A percentile compares a stretch with the other conserved stretches of the same genome.
Evolutionary conservation across 2,797 vertebrate species (phyloP).

Genomic region (Myripristis jacobus): DNA sequence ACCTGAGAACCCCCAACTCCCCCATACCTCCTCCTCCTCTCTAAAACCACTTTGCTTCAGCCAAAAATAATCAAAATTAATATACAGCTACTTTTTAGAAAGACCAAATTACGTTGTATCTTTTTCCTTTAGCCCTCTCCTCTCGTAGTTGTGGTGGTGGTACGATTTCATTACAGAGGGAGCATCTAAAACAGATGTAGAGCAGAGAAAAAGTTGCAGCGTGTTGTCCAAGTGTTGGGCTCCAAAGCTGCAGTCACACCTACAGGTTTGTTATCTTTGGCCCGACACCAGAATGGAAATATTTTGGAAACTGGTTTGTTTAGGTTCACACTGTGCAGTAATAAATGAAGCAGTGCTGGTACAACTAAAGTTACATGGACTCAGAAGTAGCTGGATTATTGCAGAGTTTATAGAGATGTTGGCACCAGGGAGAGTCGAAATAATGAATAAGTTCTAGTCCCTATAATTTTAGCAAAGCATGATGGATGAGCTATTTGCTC

Average conservation of each 20-base stretch:
- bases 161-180: constrained; percentile 12
- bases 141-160: constrained; percentile 66
- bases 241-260: not conserved
- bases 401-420: not conserved
- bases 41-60: constrained; percentile 79
- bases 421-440: not conserved
- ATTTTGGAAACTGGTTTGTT: too few species aligned
- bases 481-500: not conserved
- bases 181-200: not conserved
- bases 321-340: not conserved
- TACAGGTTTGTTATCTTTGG: not conserved
- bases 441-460: not conserved
- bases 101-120: constrained; percentile 84
- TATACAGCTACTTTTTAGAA: constrained; percentile 86
- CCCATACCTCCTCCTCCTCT: constrained; percentile 32
- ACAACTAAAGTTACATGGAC: constrained; percentile 3
- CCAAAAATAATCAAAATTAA: constrained; percentile 81
- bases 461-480: not conserved
- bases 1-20: not conserved
- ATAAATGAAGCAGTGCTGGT: not conserved
- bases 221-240: too few species aligned
- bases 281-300: too few species aligned
- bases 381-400: not conserved
- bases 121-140: constrained; percentile 67
- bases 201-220: not conserved